Conservation (phyloP, 2,797 vertebrate genomes). For the Chromis chromis region DNA sequence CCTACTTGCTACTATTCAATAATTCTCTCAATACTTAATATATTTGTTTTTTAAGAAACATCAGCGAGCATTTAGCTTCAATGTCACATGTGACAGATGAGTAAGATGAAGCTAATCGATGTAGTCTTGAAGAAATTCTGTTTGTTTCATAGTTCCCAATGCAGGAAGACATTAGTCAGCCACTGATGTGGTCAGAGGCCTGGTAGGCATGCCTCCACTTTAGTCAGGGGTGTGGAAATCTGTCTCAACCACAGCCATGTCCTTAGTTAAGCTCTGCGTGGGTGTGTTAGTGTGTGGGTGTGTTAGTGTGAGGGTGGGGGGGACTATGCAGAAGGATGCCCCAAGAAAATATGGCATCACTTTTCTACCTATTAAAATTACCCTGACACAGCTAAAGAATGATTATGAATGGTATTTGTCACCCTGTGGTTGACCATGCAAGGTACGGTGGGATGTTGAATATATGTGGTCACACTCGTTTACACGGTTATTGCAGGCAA, state of each 20-base stretch:
- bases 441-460: background rate
- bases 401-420: background rate
- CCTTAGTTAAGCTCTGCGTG: constrained; percentile 29
- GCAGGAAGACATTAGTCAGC: constrained; percentile 58
- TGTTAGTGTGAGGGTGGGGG: background rate
- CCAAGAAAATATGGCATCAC: background rate
- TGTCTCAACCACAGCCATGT: constrained; percentile 47
- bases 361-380: background rate
- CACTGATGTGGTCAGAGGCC: constrained; percentile 65
- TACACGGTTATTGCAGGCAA: constrained; percentile 20
- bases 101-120: constrained; percentile 31
- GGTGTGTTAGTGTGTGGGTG: background rate
- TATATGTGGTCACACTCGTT: constrained; percentile 6
- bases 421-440: background rate
- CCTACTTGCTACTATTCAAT: background rate
- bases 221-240: constrained; percentile 47
- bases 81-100: constrained; percentile 10
- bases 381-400: constrained; percentile 6
- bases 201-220: constrained; percentile 43
- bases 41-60: background rate
- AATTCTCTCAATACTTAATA: background rate
- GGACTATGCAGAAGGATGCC: constrained; percentile 2
- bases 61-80: background rate
- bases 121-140: constrained; percentile 39
- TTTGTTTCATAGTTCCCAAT: constrained; percentile 38